A percentile compares a stretch with the other conserved stretches of the same genome.
phyloP scores from a whole-genome alignment of 2,888 invertebrate genomes.

The Cartodere bifasciata region DNA sequence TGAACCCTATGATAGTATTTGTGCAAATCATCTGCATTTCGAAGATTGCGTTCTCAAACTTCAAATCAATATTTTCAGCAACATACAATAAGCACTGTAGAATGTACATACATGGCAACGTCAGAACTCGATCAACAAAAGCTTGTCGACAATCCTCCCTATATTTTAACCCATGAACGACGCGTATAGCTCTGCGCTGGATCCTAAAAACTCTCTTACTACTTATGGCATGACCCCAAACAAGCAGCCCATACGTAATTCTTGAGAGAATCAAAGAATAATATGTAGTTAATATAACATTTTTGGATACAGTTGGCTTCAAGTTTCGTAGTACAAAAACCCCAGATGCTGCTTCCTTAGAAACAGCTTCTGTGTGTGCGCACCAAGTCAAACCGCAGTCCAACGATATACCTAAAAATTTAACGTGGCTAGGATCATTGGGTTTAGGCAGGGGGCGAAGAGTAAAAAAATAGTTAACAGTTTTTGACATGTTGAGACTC shows the following conservation, averaged over 20 bases:
- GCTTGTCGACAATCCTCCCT: neutral
- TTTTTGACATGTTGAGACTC: too few species aligned
- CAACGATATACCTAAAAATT: neutral
- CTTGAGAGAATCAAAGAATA: neutral
- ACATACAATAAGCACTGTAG: neutral
- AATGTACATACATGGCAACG: conserved; percentile 2
- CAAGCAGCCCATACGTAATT: neutral
- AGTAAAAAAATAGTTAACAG: too few species aligned
- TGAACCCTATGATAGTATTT: conserved; percentile 1
- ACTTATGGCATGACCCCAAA: conserved; percentile 1
- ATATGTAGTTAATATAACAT: neutral
- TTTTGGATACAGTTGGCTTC: neutral
- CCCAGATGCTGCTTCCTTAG: neutral
- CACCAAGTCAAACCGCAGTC: neutral
- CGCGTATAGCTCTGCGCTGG: conserved; percentile 1
- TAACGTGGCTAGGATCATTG: too few species aligned
- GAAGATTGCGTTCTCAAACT: neutral
- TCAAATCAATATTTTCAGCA: conserved; percentile 2
- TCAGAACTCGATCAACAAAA: too few species aligned
- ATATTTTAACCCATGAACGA: neutral
- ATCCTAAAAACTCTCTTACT: conserved; percentile 3
- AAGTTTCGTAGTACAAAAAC: neutral
- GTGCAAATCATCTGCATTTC: conserved; percentile 1
- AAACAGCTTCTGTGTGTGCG: too few species aligned
- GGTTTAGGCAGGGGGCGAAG: too few species aligned